Percentiles rank a stretch among this genome's conserved stretches.
These are phyloP conservation scores for Melanargia galathea DNA, from an alignment of 2,888 invertebrate species.

Conservation along the genomic window DNA sequence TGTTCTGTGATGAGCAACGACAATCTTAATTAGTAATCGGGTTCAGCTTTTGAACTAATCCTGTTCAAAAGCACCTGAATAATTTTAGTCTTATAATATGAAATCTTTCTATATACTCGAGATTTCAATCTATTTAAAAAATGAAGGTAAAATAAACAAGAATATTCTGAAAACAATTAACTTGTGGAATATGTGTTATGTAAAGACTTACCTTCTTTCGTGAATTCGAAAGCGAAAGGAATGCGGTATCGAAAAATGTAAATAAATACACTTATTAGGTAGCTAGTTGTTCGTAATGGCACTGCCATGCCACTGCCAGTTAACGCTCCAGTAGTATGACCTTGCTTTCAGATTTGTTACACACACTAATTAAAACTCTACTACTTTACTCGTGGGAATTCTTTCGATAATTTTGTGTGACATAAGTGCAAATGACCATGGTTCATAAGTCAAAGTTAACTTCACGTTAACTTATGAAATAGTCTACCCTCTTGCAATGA, in stretches of 20 bases:
- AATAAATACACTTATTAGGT: not conserved
- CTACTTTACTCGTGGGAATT: slow-evolving; percentile 2
- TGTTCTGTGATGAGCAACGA: too few relatives aligned
- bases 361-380: slow-evolving; percentile 7
- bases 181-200: not conserved
- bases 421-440: not conserved
- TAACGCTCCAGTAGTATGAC: not conserved
- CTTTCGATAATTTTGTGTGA: not conserved
- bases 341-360: slow-evolving; percentile 7
- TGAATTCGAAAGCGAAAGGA: not conserved
- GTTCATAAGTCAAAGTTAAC: not conserved
- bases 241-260: slow-evolving; percentile 3
- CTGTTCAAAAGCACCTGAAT: too few relatives aligned
- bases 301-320: not conserved
- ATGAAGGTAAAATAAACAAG: too few relatives aligned
- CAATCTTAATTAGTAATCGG: too few relatives aligned
- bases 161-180: not conserved
- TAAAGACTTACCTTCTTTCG: not conserved
- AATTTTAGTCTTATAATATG: too few relatives aligned
- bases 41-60: too few relatives aligned
- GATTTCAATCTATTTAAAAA: too few relatives aligned
- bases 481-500: not conserved
- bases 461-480: not conserved
- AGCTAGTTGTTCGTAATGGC: not conserved
- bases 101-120: too few relatives aligned